Evolutionary conservation across 2,113 vertebrate species (phyloP).

Genomic region (Rhadina sibilatrix): DNA sequence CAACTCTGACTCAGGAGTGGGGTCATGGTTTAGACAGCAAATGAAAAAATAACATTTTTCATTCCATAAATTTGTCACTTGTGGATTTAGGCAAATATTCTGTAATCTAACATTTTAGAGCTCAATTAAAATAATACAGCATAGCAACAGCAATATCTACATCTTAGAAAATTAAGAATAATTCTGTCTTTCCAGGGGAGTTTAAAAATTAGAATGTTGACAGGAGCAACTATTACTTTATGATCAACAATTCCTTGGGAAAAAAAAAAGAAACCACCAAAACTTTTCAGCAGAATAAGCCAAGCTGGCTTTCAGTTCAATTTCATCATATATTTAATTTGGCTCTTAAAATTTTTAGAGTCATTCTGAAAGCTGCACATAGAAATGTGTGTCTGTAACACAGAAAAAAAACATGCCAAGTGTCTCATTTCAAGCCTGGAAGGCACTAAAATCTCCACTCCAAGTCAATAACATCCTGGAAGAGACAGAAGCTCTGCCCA

Average conservation of each 20-base stretch:
- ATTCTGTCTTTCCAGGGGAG: neutral
- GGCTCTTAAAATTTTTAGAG: neutral
- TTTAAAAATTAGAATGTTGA: neutral
- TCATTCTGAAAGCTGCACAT: neutral
- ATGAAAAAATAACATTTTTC: fast-evolving
- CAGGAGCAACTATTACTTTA: neutral
- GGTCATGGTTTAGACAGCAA: neutral
- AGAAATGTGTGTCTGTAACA: neutral
- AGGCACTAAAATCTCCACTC: neutral
- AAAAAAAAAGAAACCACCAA: neutral
- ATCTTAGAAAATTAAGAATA: neutral
- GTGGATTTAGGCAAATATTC: neutral
- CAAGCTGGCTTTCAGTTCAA: neutral
- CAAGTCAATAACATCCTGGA: neutral
- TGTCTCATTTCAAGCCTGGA: neutral
- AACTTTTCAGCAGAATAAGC: neutral
- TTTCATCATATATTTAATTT: neutral
- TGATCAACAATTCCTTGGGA: neutral
- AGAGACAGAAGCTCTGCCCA: neutral
- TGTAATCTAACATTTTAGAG: neutral
- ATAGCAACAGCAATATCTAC: neutral
- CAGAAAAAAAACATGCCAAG: neutral
- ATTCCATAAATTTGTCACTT: neutral
- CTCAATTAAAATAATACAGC: neutral
- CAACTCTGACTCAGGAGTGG: neutral